Evolutionary conservation across 2,113 vertebrate genomes (phyloP).

Genomic region (Xiphorhynchus elegans): DNA sequence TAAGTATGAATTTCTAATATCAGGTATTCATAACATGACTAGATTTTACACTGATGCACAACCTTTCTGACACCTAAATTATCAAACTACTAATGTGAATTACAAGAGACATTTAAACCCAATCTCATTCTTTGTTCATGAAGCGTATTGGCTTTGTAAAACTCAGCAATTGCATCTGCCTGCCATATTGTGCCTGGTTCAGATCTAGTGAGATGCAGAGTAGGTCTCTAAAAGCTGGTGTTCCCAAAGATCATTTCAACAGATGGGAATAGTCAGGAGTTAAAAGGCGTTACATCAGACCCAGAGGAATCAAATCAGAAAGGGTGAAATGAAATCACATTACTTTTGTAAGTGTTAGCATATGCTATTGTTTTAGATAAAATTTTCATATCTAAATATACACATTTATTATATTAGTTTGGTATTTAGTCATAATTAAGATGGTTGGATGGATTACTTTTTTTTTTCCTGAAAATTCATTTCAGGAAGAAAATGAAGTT

Average conservation of each 20-base stretch:
- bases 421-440: neutral
- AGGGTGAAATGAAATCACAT: neutral
- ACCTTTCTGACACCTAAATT: neutral
- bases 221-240: neutral
- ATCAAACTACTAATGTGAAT: neutral
- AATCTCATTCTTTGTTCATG: neutral
- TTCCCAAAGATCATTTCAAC: neutral
- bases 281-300: neutral
- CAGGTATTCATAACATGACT: neutral
- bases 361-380: neutral
- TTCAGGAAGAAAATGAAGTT: neutral
- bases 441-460: neutral
- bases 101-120: neutral
- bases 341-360: neutral
- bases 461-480: neutral
- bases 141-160: neutral
- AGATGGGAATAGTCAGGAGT: neutral
- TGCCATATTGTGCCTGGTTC: neutral
- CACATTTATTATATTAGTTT: neutral
- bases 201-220: neutral
- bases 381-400: neutral
- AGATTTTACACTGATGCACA: neutral
- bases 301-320: neutral
- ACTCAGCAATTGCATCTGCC: neutral
- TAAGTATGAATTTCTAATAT: neutral